Conservation (phyloP, 2,888 invertebrate genomes). For the Tuberolachnus salignus region DNA sequence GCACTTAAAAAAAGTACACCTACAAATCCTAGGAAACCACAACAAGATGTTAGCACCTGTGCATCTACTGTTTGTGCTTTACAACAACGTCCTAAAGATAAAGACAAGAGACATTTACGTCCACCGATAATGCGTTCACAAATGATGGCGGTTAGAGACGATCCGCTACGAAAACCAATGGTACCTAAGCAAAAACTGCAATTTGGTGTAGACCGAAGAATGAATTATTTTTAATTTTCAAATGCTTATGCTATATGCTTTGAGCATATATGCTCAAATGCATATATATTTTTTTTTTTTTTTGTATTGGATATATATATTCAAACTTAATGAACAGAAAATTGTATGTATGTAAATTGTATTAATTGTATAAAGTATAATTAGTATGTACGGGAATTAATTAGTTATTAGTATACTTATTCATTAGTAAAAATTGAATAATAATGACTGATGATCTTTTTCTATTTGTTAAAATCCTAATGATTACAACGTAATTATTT, state of each 20-base stretch:
- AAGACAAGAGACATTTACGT: slow-evolving; percentile 58
- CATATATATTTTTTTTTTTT: background rate
- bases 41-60: slow-evolving; percentile 38
- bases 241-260: no score
- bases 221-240: slow-evolving; percentile 44
- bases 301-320: background rate
- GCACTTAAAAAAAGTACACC: slow-evolving; percentile 38
- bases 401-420: no score
- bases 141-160: slow-evolving; percentile 51
- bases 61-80: slow-evolving; percentile 3
- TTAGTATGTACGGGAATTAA: no score
- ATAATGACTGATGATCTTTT: slow-evolving; percentile 42
- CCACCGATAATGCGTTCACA: slow-evolving; percentile 56
- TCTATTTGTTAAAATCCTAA: background rate
- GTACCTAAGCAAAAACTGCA: slow-evolving; percentile 41
- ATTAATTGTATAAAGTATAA: background rate
- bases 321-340: slow-evolving; percentile 13
- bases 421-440: slow-evolving; percentile 24
- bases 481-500: no score
- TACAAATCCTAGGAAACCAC: slow-evolving; percentile 47
- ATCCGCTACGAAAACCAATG: slow-evolving; percentile 40
- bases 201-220: slow-evolving; percentile 50
- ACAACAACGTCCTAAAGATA: slow-evolving; percentile 53
- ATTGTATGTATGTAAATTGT: background rate
- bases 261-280: no score